Percentiles rank a stretch among this genome's conserved stretches.
phyloP scores from a whole-genome alignment of 1,140 invertebrate genomes.

The Trachymyrmex septentrionalis region DNA sequence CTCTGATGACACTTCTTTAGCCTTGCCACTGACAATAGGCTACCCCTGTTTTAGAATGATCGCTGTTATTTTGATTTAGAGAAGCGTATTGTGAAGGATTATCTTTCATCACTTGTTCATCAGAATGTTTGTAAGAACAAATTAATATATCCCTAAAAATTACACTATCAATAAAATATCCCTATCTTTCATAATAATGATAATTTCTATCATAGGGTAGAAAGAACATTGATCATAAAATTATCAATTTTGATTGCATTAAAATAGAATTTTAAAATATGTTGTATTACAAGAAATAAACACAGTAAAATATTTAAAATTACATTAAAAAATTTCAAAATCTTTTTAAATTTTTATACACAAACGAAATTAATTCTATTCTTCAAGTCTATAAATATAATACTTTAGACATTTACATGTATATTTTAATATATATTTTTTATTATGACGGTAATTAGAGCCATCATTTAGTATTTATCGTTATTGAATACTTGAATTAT shows the following conservation, averaged over 20 bases:
- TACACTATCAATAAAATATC: not conserved
- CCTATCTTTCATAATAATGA: not conserved
- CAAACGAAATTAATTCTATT: not conserved
- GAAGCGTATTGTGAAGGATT: not conserved
- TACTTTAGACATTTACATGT: not conserved
- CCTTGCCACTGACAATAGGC: too few species aligned
- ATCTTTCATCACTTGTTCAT: not conserved
- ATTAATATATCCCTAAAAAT: not conserved
- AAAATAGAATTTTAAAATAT: not conserved
- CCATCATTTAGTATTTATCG: not conserved
- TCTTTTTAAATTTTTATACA: not conserved
- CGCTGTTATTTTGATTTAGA: not conserved
- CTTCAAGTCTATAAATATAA: not conserved
- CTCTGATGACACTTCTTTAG: too few species aligned
- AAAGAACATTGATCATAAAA: not conserved
- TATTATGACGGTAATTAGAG: not conserved
- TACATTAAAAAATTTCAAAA: conserved; percentile 5
- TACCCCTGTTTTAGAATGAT: not conserved
- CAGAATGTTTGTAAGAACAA: not conserved
- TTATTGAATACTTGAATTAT: not conserved
- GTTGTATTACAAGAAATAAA: not conserved
- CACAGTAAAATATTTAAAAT: not conserved
- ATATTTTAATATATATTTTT: not conserved
- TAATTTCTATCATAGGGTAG: not conserved
- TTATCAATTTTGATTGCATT: not conserved